Evolutionary conservation across 2,797 vertebrate genomes (phyloP), one percentile per base, ranked within the genome.

Genomic region (Notolabrus celidotus): DNA sequence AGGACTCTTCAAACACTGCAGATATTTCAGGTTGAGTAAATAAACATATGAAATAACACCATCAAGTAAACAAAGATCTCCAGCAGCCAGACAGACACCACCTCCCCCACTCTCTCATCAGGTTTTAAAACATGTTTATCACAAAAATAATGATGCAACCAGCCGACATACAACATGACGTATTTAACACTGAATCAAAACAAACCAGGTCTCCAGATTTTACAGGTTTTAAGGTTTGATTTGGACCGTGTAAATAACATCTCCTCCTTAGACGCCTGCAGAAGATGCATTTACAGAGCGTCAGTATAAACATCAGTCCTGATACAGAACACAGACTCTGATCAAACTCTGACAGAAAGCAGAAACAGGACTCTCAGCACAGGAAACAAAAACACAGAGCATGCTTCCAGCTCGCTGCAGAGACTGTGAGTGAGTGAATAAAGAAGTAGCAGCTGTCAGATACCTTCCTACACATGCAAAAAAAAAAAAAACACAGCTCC

Each of bases 321-420:
- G n/a, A n/a, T n/a, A n/a, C n/a, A n/a, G n/a, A n/a, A n/a, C n/a
- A n/a, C n/a, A n/a, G n/a, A n/a, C n/a, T n/a, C n/a, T n/a, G n/a
- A n/a, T n/a, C n/a, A n/a, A n/a, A n/a, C n/a, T n/a, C n/a, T n/a
- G n/a, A n/a, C n/a, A n/a, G n/a, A n/a, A n/a, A n/a, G n/a, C n/a
- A n/a, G n/a, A n/a, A n/a, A n/a, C n/a, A n/a, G n/a, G n/a, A n/a
- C n/a, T n/a, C n/a, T n/a, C n/a, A n/a, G n/a, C n/a, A n/a, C 51
- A 53, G 54, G 46, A 16, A 42, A 53, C 42, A 39, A 27, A 31
- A 53, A 62, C 67, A 58, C 46, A 23, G 5, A 67, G 50, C 45
- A 47, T 56, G 15, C 51, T 29, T 23, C 31, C 50, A 31, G 23
- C 22, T 41, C 65, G 42, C 33, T 65, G n/a, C 41, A 8, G 15